A percentile compares a stretch with the other conserved stretches of the same genome.
phyloP scores from a whole-genome alignment of 1,140 invertebrate species.

The Drosophila bifasciata region DNA sequence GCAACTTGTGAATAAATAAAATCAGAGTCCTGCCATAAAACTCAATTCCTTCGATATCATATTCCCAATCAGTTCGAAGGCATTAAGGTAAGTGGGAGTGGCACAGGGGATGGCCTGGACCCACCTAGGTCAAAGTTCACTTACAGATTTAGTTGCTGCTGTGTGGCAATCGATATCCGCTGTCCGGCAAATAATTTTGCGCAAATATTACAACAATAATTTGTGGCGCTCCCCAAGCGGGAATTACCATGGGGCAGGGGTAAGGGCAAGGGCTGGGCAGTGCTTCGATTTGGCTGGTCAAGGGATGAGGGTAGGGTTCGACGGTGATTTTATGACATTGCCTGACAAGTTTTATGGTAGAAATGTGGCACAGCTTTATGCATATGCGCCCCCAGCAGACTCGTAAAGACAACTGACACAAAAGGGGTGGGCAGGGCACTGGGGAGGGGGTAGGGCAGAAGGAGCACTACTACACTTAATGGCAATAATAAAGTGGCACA shows the following conservation, averaged over 20 bases:
- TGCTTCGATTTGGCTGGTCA: conserved; percentile 18
- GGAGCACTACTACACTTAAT: conserved; percentile 52
- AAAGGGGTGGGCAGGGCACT: conserved; percentile 8
- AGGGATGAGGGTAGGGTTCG: conserved; percentile 19
- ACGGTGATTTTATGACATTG: conserved; percentile 64
- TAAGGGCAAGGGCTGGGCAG: neutral
- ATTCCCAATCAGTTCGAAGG: conserved; percentile 79
- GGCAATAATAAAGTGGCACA: conserved; percentile 77
- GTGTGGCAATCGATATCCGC: conserved; percentile 39
- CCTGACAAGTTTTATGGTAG: conserved; percentile 75
- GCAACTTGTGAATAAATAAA: conserved; percentile 56
- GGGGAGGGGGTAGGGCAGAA: neutral
- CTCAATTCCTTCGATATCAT: conserved; percentile 71
- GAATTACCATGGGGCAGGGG: conserved; percentile 5
- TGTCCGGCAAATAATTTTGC: conserved; percentile 43
- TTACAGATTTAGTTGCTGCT: too few relatives aligned
- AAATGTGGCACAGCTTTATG: conserved; percentile 24
- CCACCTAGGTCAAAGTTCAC: too few relatives aligned
- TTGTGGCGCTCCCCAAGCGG: conserved; percentile 10
- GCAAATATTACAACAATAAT: conserved; percentile 50
- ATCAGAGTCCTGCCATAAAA: conserved; percentile 52
- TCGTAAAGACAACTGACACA: conserved; percentile 67
- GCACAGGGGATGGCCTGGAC: conserved; percentile 11
- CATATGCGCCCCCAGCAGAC: conserved; percentile 53
- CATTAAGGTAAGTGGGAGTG: conserved; percentile 80